Evolutionary conservation across 2,113 vertebrate species (phyloP).

Genomic region (Etia nguti): DNA sequence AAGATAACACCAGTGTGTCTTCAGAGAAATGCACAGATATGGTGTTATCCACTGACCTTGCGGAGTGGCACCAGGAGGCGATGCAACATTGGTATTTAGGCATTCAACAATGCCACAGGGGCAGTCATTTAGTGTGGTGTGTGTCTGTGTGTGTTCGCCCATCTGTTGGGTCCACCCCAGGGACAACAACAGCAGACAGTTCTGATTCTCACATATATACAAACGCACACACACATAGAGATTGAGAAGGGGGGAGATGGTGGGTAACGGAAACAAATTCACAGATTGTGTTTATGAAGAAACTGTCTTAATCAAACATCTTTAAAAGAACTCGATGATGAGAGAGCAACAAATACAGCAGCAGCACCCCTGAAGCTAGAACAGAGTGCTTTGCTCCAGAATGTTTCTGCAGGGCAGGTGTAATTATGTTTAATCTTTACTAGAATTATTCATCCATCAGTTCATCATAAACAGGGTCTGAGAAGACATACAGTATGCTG

Average conservation of each 20-base stretch:
- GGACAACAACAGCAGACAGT: constrained; percentile 22
- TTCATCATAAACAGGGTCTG: neutral
- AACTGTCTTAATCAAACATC: constrained; percentile 29
- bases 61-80: constrained; percentile 14
- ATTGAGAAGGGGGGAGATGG: neutral
- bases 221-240: neutral
- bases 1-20: neutral
- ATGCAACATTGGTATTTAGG: constrained; percentile 35
- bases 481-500: neutral
- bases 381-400: neutral
- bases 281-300: constrained; percentile 30
- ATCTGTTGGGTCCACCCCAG: constrained; percentile 30
- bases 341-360: constrained; percentile 3
- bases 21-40: neutral
- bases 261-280: neutral
- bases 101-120: constrained; percentile 23
- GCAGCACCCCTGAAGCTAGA: neutral
- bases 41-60: constrained; percentile 36
- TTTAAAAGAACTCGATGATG: neutral
- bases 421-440: neutral
- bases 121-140: constrained; percentile 16
- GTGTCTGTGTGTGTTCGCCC: constrained; percentile 5
- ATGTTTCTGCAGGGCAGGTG: neutral
- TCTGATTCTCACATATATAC: neutral
- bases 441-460: neutral